phyloP scores from a whole-genome alignment of 2,888 invertebrate species.

The Metellina segmentata region DNA sequence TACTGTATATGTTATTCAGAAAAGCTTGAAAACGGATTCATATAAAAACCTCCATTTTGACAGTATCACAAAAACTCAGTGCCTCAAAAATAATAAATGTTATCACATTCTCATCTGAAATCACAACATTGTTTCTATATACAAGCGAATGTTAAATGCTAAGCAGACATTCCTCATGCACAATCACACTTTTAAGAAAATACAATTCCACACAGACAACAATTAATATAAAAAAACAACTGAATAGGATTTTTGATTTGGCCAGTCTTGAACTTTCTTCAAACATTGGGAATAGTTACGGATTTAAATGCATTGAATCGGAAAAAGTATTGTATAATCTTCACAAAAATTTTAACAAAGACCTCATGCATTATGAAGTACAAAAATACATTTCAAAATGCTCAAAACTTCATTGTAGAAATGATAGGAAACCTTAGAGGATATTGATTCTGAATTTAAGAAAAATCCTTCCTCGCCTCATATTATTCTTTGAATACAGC shows the following conservation, averaged over 20 bases:
- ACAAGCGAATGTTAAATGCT: conserved; percentile 25
- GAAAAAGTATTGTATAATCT: too few relatives aligned
- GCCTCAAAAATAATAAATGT: conserved; percentile 33
- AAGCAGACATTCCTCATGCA: conserved; percentile 21
- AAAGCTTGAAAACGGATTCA: not conserved
- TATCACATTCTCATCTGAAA: conserved; percentile 53
- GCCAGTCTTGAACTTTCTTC: not conserved
- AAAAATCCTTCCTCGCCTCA: too few relatives aligned
- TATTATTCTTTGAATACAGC: too few relatives aligned
- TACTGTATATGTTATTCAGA: not conserved
- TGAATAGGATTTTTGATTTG: conserved; percentile 34
- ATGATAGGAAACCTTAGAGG: too few relatives aligned
- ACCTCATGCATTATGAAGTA: too few relatives aligned
- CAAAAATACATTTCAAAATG: too few relatives aligned
- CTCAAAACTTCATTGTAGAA: too few relatives aligned
- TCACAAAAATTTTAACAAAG: too few relatives aligned
- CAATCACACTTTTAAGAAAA: conserved; percentile 46
- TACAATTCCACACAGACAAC: conserved; percentile 31
- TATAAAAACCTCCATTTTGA: conserved; percentile 15
- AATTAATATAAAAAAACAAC: conserved; percentile 30
- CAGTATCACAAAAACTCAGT: conserved; percentile 53
- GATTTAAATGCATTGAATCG: not conserved
- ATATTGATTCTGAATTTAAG: too few relatives aligned
- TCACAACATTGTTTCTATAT: conserved; percentile 20
- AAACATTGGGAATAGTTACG: not conserved